Percentiles rank a stretch among this genome's conserved stretches.
phyloP scores from a whole-genome alignment of 1,140 invertebrate species.

The Drosophila bifasciata region DNA sequence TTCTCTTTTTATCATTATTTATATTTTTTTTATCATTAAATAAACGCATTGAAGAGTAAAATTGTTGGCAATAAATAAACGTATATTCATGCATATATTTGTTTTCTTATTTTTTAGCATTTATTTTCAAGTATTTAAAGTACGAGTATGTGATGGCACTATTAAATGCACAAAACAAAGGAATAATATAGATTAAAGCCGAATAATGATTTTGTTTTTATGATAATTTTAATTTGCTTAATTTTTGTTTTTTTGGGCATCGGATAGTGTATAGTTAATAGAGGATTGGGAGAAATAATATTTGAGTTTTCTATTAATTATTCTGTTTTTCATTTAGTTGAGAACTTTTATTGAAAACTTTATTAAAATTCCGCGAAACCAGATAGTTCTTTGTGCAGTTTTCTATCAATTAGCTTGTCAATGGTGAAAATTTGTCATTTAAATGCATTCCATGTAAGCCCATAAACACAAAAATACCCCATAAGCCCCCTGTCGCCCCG shows the following conservation, averaged over 20 bases:
- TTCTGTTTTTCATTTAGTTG: not conserved
- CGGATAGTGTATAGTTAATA: not conserved
- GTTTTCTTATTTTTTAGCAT: not conserved
- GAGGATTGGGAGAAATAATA: too few species aligned
- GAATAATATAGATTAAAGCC: not conserved
- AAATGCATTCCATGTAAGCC: conserved; percentile 13
- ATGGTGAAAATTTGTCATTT: not conserved
- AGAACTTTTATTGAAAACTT: too few species aligned
- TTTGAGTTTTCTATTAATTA: conserved; percentile 7
- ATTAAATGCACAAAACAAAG: conserved; percentile 4
- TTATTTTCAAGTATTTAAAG: conserved; percentile 5
- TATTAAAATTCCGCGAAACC: too few species aligned
- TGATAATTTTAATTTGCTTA: too few species aligned
- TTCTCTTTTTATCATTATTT: conserved; percentile 5
- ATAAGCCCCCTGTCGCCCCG: too few species aligned
- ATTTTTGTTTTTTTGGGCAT: not conserved
- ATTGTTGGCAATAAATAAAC: conserved; percentile 6
- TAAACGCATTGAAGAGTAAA: conserved; percentile 20
- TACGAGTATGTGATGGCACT: not conserved
- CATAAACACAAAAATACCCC: not conserved
- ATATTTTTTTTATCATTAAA: not conserved
- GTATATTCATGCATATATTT: conserved; percentile 2
- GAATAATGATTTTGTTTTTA: not conserved
- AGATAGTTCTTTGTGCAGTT: too few species aligned
- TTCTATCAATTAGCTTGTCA: conserved; percentile 1